phyloP scores from a whole-genome alignment of 1,140 invertebrate genomes.

The Temnothorax curvispinosus region DNA sequence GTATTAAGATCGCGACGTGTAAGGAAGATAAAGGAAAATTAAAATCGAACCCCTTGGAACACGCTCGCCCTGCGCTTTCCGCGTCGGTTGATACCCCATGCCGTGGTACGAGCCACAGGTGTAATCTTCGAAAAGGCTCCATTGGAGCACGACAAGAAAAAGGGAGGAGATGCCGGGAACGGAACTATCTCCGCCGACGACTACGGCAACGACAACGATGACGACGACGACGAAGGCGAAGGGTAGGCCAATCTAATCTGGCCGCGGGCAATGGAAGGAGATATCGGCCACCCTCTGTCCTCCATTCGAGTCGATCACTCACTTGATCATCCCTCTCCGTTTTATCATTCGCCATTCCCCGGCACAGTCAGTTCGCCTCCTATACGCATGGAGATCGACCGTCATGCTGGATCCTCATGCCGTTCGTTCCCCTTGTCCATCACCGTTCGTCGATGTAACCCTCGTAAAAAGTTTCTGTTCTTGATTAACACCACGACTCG shows the following conservation, averaged over 20 bases:
- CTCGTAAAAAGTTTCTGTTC: slow-evolving; percentile 74
- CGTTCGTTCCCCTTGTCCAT: background rate
- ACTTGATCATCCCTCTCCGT: slow-evolving; percentile 77
- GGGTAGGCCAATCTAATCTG: slow-evolving; percentile 82
- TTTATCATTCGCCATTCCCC: slow-evolving; percentile 64
- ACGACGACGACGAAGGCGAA: slow-evolving; percentile 53
- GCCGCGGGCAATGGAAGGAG: slow-evolving; percentile 71
- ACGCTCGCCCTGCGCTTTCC: background rate
- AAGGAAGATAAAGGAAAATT: slow-evolving; percentile 27
- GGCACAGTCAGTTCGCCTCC: slow-evolving; percentile 56
- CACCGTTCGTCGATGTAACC: slow-evolving; percentile 30
- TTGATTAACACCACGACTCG: slow-evolving; percentile 75
- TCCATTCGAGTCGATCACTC: slow-evolving; percentile 76
- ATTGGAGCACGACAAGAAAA: slow-evolving; percentile 42
- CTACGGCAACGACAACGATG: slow-evolving; percentile 32
- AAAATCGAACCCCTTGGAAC: slow-evolving; percentile 1
- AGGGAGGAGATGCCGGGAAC: slow-evolving; percentile 39
- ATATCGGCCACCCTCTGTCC: slow-evolving; percentile 61
- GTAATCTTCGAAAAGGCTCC: slow-evolving; percentile 53
- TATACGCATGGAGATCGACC: slow-evolving; percentile 40
- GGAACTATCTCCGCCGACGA: slow-evolving; percentile 44
- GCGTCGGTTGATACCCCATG: slow-evolving; percentile 30
- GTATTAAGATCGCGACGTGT: slow-evolving; percentile 31
- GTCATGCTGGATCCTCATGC: slow-evolving; percentile 15
- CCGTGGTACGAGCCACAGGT: slow-evolving; percentile 41